Evolutionary conservation across 2,797 vertebrate species (phyloP), one percentile per base, ranked within the genome.

Genomic region (Galaxias olidus): DNA sequence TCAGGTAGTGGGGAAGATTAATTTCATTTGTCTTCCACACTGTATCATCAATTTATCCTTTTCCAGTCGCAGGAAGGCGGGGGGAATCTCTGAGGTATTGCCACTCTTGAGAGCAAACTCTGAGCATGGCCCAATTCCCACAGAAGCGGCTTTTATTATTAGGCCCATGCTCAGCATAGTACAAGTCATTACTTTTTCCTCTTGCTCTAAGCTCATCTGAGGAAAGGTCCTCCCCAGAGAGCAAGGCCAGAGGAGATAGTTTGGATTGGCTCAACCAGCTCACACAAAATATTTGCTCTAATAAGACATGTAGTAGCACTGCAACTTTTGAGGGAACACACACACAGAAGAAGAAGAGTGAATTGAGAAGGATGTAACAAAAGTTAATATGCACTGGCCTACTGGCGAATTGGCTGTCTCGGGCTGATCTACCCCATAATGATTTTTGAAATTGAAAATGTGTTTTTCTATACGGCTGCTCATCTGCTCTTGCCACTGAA

Each of bases 41-140:
- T 87, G 85, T 86, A 90, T 93, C 90, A 89, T 93, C 90, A 89
- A 91, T 93, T 91, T 88, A 91, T 91, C 84, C 91, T 92, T 88
- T 84, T 89, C 85, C 84, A 84, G 82, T 86, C 77, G 83, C 84
- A 77, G 78, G 76, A 74, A 67, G 79, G 17, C 59, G 56, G 70
- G 60, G 53, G 55, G 63, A 45, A 75, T 91, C 91, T 90, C 89
- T 4, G 76, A 81, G 90, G 89, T 84, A 90, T 87, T 87, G 84
- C 81, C 73, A 82, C 90, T 91, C 91, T 88, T 79, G 89, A 90
- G 90, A 92, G 85, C 81, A 71, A 68, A 91, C 82, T 84, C 90
- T 91, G 90, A 90, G 62, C 83, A 73, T 89, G 84, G 87, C 89
- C 87, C 91, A 91, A 90, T 90, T 93, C 92, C 91, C 92, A 91